Percentiles rank a stretch among this genome's conserved stretches.
Evolutionary conservation across 2,888 invertebrate species (phyloP).

Genomic region (Caenorhabditis sinica): DNA sequence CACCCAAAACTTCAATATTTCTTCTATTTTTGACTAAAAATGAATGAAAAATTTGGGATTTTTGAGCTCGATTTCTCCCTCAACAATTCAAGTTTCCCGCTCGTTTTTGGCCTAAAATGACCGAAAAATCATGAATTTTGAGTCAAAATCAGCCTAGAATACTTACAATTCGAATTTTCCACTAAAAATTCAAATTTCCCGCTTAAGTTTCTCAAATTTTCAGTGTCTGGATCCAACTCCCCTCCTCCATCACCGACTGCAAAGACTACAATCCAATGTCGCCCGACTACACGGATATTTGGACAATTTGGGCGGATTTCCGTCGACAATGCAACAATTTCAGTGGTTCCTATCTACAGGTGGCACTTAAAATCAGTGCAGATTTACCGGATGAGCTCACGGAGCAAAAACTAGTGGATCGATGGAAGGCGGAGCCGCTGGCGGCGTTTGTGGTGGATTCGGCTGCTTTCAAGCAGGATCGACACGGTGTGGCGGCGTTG

Average conservation of each 20-base stretch:
- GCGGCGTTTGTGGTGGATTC: conserved; percentile 68
- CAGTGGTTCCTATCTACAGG: conserved; percentile 66
- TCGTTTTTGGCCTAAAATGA: no score
- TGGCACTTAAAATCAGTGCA: conserved; percentile 86
- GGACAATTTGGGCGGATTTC: conserved; percentile 79
- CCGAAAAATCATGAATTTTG: no score
- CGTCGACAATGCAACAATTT: conserved; percentile 84
- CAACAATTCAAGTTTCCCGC: no score
- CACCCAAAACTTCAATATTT: no score
- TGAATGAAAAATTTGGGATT: no score
- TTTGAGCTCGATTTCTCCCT: no score
- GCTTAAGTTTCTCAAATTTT: conserved; percentile 19
- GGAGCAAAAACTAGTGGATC: conserved; percentile 86
- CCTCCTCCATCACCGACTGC: conserved; percentile 41
- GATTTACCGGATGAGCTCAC: conserved; percentile 88
- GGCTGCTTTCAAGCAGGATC: conserved; percentile 62
- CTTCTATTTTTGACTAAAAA: background rate
- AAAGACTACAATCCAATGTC: conserved; percentile 1
- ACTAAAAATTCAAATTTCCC: background rate
- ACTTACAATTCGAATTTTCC: background rate
- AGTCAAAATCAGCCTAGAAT: no score
- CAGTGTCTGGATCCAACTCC: conserved; percentile 74
- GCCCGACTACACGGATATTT: conserved; percentile 53
- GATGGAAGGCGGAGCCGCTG: conserved; percentile 97
- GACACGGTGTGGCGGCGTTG: conserved; percentile 56